Base-by-base conservation (phyloP, 2,888 invertebrate genomes). In the Eristalinus aeneus region DNA sequence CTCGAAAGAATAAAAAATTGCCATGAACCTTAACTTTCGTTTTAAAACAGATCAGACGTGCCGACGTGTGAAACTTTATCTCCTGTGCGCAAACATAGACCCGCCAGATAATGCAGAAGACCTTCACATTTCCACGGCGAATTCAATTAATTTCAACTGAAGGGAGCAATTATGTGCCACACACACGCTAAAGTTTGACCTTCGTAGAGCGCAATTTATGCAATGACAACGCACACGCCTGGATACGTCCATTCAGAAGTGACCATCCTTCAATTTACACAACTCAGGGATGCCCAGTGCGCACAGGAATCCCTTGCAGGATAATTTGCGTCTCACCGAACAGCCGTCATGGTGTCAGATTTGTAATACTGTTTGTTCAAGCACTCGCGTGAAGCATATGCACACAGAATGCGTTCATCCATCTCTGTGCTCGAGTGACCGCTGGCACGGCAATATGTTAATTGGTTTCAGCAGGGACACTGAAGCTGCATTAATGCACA, bases 281-380 rank as follows among this genome's bases (percentile, higher is more conserved):
- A 65, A 65, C 64, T 58, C 65, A 65, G 58, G 54, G 64, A 31
- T 31, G 20, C 27, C 27, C 54, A 9, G 60, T 31, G 31, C 22
- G 27, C 60, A 46, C 22, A 36, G 32, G 22, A 36, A 60, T 46
- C 32, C 67, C 67, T 31, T 75, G 64, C 75, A 46, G 75, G 60
- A 75, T 53, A 67, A 67, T 67, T 67, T 67, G 12, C 67, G 46
- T 32, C 46, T 67, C 65, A 58, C 58, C 65, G 56, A 65, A 56
- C 56, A 65, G 27, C 46, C 31, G 31, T 32, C 60, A 46, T 75
- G 75, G 75, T 75, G 75, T 75, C 60, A 67, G 75, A 75, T 53
- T 60, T 60, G 67, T 67, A 65, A 67, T 60, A 67, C 60, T 67
- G 75, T 75, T 75, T 75, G 39, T 60, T 67, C 67, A 60, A 75